Evolutionary conservation across 2,113 vertebrate species (phyloP), one percentile per base, ranked within the genome.

Genomic region (Coryphaenoides rupestris): DNA sequence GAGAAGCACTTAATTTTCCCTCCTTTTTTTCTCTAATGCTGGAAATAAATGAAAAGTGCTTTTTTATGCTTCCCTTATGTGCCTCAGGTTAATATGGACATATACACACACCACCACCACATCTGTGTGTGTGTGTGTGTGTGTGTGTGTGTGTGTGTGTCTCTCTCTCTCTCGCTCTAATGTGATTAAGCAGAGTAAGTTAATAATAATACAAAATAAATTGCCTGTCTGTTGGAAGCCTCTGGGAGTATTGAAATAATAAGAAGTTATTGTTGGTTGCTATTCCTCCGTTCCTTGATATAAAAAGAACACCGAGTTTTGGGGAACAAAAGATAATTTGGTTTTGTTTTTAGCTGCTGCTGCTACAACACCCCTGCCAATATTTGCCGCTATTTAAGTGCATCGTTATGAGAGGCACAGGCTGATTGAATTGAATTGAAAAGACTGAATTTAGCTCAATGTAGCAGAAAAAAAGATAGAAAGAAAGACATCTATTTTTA

Each of bases 401-500:
- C 33, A 54, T 21, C 2, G 65, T 69, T 63, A 60, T 55, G 46
- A 63, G 58, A 21, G 9, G 19, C 53, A 55, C 19, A 21, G 13
- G 53, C 53, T 50, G n/a, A 50, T 49, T 33, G 47, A 49, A 49
- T n/a, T n/a, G n/a, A n/a, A n/a, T n/a, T n/a, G n/a, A n/a, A n/a
- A n/a, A n/a, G n/a, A n/a, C n/a, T n/a, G n/a, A 10, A 33, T 33
- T 3, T 26, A 26, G 24, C 24, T 26, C 3, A 26, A 26, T 26
- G 24, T 26, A n/a, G n/a, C n/a, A n/a, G n/a, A n/a, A n/a, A n/a
- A n/a, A 72, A 63, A 76, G 16, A 78, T 66, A 82, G 78, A 81
- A 66, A 70, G 76, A 60, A 70, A 62, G 72, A 68, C 22, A 74
- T 66, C 69, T 86, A 77, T 86, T 86, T 84, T 79, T 81, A 78